A percentile compares a stretch with the other conserved stretches of the same genome.
Conservation (phyloP, 2,888 invertebrate genomes). For the Plagodis dolabraria region DNA sequence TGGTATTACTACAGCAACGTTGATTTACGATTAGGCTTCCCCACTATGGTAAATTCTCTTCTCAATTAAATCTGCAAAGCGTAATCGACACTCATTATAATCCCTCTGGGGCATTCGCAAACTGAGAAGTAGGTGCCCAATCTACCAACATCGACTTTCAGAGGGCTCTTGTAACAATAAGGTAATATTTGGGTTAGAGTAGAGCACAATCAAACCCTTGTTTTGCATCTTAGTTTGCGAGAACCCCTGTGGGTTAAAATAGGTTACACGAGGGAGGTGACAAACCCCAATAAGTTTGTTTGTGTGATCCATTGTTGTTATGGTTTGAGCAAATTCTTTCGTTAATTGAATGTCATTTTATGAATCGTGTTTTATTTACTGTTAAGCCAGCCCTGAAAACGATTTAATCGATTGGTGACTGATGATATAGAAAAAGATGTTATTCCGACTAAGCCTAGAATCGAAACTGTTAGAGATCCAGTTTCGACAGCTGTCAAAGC, state of each 20-base stretch:
- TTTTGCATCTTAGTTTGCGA: conserved; percentile 42
- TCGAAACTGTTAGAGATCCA: too few relatives aligned
- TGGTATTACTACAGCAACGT: too few relatives aligned
- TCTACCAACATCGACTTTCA: conserved; percentile 55
- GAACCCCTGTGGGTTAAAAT: conserved; percentile 31
- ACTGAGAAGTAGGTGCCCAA: conserved; percentile 37
- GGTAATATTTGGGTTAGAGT: conserved; percentile 60
- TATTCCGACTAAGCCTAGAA: too few relatives aligned
- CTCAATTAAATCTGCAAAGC: conserved; percentile 49
- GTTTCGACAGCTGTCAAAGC: too few relatives aligned
- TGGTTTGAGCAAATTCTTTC: too few relatives aligned
- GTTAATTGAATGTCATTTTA: too few relatives aligned
- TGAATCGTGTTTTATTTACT: too few relatives aligned
- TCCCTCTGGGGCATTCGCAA: conserved; percentile 45
- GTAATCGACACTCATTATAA: conserved; percentile 48
- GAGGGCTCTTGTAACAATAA: conserved; percentile 50
- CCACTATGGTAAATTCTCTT: conserved; percentile 1
- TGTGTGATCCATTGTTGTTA: not conserved
- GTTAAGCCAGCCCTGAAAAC: too few relatives aligned
- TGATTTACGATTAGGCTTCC: not conserved
- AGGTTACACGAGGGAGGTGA: conserved; percentile 27
- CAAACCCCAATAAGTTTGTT: conserved; percentile 24
- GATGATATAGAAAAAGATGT: too few relatives aligned
- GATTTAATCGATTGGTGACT: too few relatives aligned
- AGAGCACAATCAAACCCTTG: conserved; percentile 50